These are phyloP conservation scores for Bombus confusus DNA, from an alignment of 1,140 invertebrate genomes.

Conservation along the genomic window DNA sequence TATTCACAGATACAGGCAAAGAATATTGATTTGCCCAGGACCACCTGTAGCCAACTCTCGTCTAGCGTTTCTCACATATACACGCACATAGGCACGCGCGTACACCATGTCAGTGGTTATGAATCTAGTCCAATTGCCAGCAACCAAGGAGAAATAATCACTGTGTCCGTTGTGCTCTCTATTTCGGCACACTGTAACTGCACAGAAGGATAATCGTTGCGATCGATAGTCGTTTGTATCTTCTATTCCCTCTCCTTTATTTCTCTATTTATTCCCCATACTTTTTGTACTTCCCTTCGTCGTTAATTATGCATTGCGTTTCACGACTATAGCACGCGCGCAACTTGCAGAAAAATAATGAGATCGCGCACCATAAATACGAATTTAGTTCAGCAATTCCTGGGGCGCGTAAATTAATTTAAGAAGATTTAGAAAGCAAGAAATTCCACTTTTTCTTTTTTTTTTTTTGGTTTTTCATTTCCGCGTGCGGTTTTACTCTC, in stretches of 20 bases:
- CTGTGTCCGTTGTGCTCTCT: neutral
- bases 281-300: neutral
- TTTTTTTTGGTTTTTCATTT: no score
- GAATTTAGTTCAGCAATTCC: no score
- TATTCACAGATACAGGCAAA: slow-evolving; percentile 55
- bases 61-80: neutral
- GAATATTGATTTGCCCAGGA: slow-evolving; percentile 69
- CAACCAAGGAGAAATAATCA: slow-evolving; percentile 40
- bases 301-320: neutral
- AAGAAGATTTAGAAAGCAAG: no score
- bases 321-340: no score
- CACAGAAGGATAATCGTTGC: no score
- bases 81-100: neutral
- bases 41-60: slow-evolving; percentile 68
- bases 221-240: neutral
- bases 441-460: no score
- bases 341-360: no score
- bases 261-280: neutral
- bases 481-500: no score
- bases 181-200: neutral
- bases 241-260: neutral
- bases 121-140: slow-evolving; percentile 56
- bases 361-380: no score
- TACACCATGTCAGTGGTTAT: slow-evolving; percentile 30
- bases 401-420: no score